A percentile compares a stretch with the other conserved stretches of the same genome.
These are phyloP conservation scores for Rhabdophis nuchalis DNA, from an alignment of 2,797 vertebrate species.

Conservation along the genomic window DNA sequence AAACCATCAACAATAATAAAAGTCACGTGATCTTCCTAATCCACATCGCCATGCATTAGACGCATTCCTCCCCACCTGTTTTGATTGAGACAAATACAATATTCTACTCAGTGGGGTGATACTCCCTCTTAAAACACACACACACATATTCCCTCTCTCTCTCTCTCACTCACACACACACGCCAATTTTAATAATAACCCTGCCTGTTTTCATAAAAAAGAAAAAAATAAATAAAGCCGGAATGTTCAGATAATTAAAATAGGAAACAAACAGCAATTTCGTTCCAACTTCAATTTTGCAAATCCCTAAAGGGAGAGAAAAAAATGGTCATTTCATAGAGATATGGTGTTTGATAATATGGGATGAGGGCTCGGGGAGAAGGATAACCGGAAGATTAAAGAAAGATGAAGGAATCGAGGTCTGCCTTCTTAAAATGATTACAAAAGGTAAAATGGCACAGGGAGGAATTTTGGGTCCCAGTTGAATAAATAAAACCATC, in stretches of 20 bases:
- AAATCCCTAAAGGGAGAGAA: constrained; percentile 59
- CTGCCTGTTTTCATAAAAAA: constrained; percentile 38
- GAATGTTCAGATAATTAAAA: constrained; percentile 74
- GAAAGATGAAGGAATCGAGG: constrained; percentile 59
- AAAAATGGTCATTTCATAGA: constrained; percentile 59
- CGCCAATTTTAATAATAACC: constrained; percentile 60
- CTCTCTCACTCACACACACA: neutral
- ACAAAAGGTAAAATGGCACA: constrained; percentile 52
- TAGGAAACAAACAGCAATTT: constrained; percentile 58
- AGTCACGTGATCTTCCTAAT: constrained; percentile 44
- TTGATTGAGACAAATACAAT: constrained; percentile 55
- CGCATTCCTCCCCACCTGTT: constrained; percentile 39
- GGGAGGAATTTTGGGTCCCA: constrained; percentile 41
- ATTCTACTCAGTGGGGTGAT: constrained; percentile 55
- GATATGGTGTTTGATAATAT: constrained; percentile 70
- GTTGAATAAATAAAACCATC: constrained; percentile 43
- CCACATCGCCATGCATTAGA: constrained; percentile 51
- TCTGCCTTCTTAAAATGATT: constrained; percentile 56
- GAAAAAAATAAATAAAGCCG: constrained; percentile 12
- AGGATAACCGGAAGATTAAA: constrained; percentile 66
- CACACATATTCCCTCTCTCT: neutral
- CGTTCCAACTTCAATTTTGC: constrained; percentile 68
- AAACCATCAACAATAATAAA: constrained; percentile 30
- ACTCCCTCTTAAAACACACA: constrained; percentile 43
- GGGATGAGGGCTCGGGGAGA: constrained; percentile 66